Conservation (phyloP, 2,888 invertebrate species). For the Amiota mariae region DNA sequence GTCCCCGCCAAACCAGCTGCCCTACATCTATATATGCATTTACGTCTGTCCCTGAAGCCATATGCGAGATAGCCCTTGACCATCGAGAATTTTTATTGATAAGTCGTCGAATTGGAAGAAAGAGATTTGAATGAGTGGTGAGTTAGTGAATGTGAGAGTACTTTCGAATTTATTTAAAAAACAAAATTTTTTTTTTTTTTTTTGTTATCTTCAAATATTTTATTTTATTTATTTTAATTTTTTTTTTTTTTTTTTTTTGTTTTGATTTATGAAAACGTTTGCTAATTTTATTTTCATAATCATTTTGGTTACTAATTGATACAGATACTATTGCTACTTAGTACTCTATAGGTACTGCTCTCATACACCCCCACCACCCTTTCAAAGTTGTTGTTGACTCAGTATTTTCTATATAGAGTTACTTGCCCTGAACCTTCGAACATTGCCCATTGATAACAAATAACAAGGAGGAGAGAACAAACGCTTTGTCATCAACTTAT, state of each 20-base stretch:
- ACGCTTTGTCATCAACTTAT: not conserved
- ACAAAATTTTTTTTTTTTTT: conserved; percentile 4
- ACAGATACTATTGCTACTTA: conserved; percentile 4
- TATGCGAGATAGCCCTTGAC: conserved; percentile 60
- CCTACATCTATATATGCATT: conserved; percentile 40
- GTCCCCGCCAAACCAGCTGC: conserved; percentile 34
- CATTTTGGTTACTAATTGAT: conserved; percentile 55
- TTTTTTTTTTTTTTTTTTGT: not conserved
- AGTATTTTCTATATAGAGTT: not conserved
- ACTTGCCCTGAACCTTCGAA: not conserved
- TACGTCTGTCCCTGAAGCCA: not conserved
- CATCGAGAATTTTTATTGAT: conserved; percentile 35
- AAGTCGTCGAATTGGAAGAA: conserved; percentile 20
- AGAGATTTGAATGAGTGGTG: not conserved
- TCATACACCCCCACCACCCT: not conserved
- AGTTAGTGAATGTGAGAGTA: too few relatives aligned
- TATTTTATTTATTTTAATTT: conserved; percentile 2
- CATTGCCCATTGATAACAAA: not conserved
- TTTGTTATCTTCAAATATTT: not conserved
- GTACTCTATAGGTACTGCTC: not conserved
- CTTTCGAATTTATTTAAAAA: too few relatives aligned
- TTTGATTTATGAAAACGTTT: conserved; percentile 42
- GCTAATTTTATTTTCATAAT: conserved; percentile 53
- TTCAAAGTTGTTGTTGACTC: not conserved
- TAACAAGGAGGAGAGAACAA: not conserved